Conservation (phyloP, 2,888 invertebrate genomes). For the Augiades crinisus region DNA sequence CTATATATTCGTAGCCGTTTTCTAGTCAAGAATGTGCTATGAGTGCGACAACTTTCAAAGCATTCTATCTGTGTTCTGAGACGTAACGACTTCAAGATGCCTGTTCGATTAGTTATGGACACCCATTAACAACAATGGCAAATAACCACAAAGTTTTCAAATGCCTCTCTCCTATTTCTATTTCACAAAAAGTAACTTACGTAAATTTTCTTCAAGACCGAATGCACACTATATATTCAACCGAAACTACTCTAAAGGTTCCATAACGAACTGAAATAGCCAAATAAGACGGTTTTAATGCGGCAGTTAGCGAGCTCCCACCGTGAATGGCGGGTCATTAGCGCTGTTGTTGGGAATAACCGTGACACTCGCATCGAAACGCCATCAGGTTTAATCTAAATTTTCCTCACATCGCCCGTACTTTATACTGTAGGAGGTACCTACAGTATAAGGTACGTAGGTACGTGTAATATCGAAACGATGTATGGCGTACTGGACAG, state of each 20-base stretch:
- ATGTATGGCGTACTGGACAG: neutral
- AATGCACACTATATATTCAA: constrained; percentile 32
- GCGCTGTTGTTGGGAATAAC: constrained; percentile 75
- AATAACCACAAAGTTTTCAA: too few relatives aligned
- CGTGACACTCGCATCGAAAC: constrained; percentile 45
- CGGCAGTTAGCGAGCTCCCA: constrained; percentile 72
- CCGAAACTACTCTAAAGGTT: constrained; percentile 60
- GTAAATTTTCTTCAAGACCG: neutral
- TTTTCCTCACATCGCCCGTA: constrained; percentile 51
- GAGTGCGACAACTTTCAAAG: too few relatives aligned
- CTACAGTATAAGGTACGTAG: constrained; percentile 42
- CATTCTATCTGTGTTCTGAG: too few relatives aligned
- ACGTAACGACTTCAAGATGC: too few relatives aligned
- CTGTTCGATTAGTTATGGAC: too few relatives aligned
- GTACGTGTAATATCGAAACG: neutral
- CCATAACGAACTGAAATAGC: constrained; percentile 73
- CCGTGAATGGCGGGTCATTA: constrained; percentile 76
- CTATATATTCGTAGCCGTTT: too few relatives aligned
- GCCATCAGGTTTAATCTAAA: constrained; percentile 67
- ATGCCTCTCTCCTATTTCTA: neutral
- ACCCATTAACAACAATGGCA: too few relatives aligned
- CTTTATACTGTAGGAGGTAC: constrained; percentile 42
- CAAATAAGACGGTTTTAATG: constrained; percentile 78
- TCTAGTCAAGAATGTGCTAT: too few relatives aligned
- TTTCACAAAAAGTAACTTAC: neutral